A percentile compares a stretch with the other conserved stretches of the same genome.
Evolutionary conservation across 2,888 invertebrate genomes (phyloP).

Genomic region (Polydrusus cervinus): DNA sequence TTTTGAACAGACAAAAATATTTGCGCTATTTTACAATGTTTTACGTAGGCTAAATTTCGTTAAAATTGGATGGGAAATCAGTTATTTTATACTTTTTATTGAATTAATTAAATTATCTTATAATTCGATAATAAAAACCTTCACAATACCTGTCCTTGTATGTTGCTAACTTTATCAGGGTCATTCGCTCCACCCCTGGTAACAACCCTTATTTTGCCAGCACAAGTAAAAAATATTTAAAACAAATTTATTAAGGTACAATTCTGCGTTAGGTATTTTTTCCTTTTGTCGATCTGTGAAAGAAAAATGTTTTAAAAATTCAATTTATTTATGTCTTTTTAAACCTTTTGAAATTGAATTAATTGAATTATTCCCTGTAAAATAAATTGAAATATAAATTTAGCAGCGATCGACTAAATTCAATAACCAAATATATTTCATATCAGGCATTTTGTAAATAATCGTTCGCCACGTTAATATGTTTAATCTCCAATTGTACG

Average conservation of each 20-base stretch:
- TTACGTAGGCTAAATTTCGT: too few relatives aligned
- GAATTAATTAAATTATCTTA: too few relatives aligned
- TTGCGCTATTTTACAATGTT: too few relatives aligned
- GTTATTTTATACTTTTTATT: too few relatives aligned
- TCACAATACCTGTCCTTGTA: too few relatives aligned
- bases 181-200: too few relatives aligned
- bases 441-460: neutral
- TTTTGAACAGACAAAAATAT: too few relatives aligned
- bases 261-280: neutral
- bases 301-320: neutral
- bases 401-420: neutral
- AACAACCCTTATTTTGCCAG: too few relatives aligned
- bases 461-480: neutral
- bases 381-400: conserved; percentile 6
- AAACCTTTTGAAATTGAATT: neutral
- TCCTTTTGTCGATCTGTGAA: neutral
- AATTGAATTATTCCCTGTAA: neutral
- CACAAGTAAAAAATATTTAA: too few relatives aligned
- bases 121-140: too few relatives aligned
- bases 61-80: too few relatives aligned
- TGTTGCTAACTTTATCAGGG: too few relatives aligned
- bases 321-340: neutral
- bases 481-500: neutral
- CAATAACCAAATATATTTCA: neutral
- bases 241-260: neutral